Evolutionary conservation across 2,888 invertebrate species (phyloP).

Genomic region (Rhamnusium bicolor): DNA sequence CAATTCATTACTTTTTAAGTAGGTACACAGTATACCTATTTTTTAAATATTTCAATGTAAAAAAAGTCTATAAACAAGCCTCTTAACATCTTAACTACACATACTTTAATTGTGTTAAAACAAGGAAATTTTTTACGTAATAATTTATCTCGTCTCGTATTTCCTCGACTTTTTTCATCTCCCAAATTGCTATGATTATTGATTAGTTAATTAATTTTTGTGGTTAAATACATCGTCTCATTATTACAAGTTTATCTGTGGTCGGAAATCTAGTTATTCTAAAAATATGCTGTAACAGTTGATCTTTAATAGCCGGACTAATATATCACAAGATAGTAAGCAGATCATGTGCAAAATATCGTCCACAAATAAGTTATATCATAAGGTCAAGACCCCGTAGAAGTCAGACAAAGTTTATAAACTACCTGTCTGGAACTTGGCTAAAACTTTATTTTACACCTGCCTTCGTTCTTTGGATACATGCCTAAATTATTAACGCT

Average conservation of each 20-base stretch:
- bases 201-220: background rate
- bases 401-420: conserved; percentile 48
- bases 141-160: too few relatives aligned
- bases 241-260: background rate
- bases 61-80: too few relatives aligned
- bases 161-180: too few relatives aligned
- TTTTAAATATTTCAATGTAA: too few relatives aligned
- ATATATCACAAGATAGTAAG: background rate
- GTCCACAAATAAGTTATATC: conserved; percentile 19
- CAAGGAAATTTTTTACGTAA: too few relatives aligned
- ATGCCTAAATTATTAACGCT: conserved; percentile 22
- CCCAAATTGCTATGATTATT: background rate
- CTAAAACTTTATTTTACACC: conserved; percentile 44
- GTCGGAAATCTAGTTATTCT: background rate
- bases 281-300: background rate
- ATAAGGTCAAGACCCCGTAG: conserved; percentile 32
- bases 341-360: conserved; percentile 6
- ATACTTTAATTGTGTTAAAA: too few relatives aligned
- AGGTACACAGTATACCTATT: too few relatives aligned
- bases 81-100: too few relatives aligned
- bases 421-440: conserved; percentile 49
- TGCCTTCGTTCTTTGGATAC: conserved; percentile 7
- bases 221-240: background rate
- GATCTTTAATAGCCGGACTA: background rate
- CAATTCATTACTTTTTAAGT: too few relatives aligned